These are phyloP conservation scores for Erythrocercus mccallii DNA, from an alignment of 2,113 vertebrate genomes.

Conservation along the genomic window DNA sequence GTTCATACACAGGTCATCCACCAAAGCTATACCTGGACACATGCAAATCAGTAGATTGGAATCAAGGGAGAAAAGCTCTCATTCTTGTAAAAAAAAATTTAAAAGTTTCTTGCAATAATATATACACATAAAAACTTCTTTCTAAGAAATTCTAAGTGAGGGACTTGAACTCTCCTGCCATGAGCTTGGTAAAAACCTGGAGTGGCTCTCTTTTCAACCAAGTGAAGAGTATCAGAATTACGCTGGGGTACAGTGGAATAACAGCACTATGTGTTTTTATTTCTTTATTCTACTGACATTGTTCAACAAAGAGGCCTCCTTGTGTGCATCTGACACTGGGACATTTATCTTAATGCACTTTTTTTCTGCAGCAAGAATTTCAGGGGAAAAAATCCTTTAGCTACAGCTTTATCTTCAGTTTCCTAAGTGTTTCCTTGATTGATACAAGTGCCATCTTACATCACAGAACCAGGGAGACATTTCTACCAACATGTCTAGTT, in stretches of 20 bases:
- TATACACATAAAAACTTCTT: not conserved
- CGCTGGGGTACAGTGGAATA: not conserved
- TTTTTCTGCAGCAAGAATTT: not conserved
- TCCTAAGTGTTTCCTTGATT: not conserved
- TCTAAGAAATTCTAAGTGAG: not conserved
- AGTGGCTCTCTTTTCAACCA: not conserved
- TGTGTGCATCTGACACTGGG: not conserved
- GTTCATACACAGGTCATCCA: slow-evolving; percentile 56
- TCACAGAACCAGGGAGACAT: not conserved
- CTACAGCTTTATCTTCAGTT: not conserved
- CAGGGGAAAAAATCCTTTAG: not conserved
- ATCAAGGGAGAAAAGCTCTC: not conserved
- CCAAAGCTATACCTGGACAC: not conserved
- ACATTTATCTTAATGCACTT: not conserved
- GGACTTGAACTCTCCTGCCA: not conserved
- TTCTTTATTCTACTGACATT: not conserved
- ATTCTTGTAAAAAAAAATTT: not conserved
- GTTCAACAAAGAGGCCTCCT: not conserved
- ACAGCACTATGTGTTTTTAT: accelerated
- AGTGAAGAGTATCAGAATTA: not conserved
- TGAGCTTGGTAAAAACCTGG: not conserved
- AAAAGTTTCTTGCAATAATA: not conserved
- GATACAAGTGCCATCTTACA: not conserved
- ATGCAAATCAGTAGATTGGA: not conserved
- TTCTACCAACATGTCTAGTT: not conserved